Evolutionary conservation across 2,888 invertebrate species (phyloP).

Genomic region (Drosophila nigricruria): DNA sequence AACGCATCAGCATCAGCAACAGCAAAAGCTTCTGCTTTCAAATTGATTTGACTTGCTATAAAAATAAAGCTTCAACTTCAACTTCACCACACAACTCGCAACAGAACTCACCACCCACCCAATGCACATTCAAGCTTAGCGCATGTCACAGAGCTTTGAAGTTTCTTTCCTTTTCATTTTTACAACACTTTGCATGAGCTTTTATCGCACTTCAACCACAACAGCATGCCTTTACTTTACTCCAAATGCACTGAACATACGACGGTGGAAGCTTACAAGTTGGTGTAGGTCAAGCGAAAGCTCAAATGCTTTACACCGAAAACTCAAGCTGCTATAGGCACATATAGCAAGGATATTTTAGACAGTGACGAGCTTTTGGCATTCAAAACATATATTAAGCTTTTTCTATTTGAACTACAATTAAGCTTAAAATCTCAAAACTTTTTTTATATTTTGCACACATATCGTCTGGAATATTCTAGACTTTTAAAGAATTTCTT

Average conservation of each 20-base stretch:
- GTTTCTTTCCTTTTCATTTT: neutral
- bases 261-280: neutral
- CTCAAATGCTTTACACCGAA: neutral
- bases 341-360: neutral
- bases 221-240: constrained; percentile 21
- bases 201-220: constrained; percentile 8
- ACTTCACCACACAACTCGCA: constrained; percentile 1
- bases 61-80: constrained; percentile 23
- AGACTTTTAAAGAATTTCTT: too few relatives aligned
- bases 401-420: neutral
- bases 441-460: neutral
- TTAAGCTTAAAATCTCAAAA: neutral
- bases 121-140: neutral
- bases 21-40: constrained; percentile 8
- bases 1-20: neutral
- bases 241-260: neutral
- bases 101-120: constrained; percentile 4
- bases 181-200: constrained; percentile 34
- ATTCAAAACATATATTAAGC: neutral
- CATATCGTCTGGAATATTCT: neutral
- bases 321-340: neutral
- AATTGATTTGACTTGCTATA: constrained; percentile 25
- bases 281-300: neutral
- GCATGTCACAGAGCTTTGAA: constrained; percentile 5
- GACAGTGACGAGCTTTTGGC: neutral